Base-by-base conservation (phyloP, 2,113 vertebrate species). In the Limanda limanda region DNA sequence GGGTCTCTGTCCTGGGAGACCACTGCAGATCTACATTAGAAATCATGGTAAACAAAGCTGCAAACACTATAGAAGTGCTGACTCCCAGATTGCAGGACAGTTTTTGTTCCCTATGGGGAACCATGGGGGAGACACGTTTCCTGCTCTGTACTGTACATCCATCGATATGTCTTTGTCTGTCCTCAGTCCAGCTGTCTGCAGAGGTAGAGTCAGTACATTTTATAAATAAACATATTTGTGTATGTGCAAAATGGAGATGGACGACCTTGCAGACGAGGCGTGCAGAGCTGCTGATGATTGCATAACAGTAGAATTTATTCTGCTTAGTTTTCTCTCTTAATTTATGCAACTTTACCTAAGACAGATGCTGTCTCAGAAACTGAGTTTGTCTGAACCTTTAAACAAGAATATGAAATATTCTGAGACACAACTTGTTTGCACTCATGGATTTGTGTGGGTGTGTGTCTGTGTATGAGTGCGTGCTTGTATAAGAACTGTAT, bases 1-100 rank as follows among this genome's bases (percentile, higher is more conserved):
- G 51, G 18, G 6, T 5, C 15, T 48, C 45, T 51, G 76, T 81
- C 80, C 83, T 79, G 58, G 55, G 87, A 87, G 79, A 87, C 69
- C 81, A 17, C 78, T 70, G 83, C 81, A 82, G 74, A 88, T 69
- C 76, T 76, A 75, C 70, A 75, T 62, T 57, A 70, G 78, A 61
- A 83, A 79, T 85, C n/a, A 88, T 73, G 70, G 66, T 87, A 87
- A 86, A 85, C 71, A 87, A 58, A 78, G 71, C 73, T 70, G 65
- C 66, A 67, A 66, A 86, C 80, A 80, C 69, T 69, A 64, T 24
- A 55, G 80, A 82, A 88, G 65, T 86, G 88, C 88, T 88, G 85
- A 92, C 79, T 80, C 83, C 70, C 15, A 66, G 21, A 78, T 37
- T 86, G 74, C 23, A 63, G 62, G 69, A 67, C 55, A 68, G 42